Conservation (phyloP, 2,797 vertebrate species). For the Jordanella pulchra region DNA sequence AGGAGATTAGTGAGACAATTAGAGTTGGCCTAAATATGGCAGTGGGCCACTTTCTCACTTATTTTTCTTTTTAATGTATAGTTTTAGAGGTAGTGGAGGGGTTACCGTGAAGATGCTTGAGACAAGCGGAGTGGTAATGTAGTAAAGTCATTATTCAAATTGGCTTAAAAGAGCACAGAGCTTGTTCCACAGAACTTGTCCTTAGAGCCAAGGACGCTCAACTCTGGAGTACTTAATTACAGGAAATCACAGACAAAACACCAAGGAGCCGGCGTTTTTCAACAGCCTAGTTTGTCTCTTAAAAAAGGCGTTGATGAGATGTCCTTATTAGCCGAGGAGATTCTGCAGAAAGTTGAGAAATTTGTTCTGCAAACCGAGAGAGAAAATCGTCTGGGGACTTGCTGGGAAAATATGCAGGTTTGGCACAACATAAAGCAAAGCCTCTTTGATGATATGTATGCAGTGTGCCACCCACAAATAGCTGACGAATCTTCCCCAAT, state of each 20-base stretch:
- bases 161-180: conserved; percentile 47
- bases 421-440: conserved; percentile 42
- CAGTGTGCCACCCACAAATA: conserved; percentile 60
- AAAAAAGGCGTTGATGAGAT: conserved; percentile 60
- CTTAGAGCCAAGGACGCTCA: conserved; percentile 69
- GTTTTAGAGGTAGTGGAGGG: conserved; percentile 40
- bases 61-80: conserved; percentile 58
- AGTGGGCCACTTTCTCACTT: conserved; percentile 37
- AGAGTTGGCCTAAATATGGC: conserved; percentile 71
- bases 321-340: conserved; percentile 61
- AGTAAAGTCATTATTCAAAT: conserved; percentile 66
- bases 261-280: conserved; percentile 58
- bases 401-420: conserved; percentile 36
- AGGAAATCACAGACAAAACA: conserved; percentile 69
- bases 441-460: conserved; percentile 57
- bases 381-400: conserved; percentile 26
- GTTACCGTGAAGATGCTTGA: conserved; percentile 47
- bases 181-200: conserved; percentile 61
- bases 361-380: conserved; percentile 63
- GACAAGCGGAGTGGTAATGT: conserved; percentile 49
- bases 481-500: conserved; percentile 58
- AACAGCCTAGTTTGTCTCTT: conserved; percentile 63
- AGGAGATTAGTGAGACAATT: conserved; percentile 80
- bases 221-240: conserved; percentile 70
- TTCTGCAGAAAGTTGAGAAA: conserved; percentile 55